These are phyloP conservation scores for Paralichthys olivaceus DNA, from an alignment of 2,113 vertebrate genomes.

Conservation along the genomic window DNA sequence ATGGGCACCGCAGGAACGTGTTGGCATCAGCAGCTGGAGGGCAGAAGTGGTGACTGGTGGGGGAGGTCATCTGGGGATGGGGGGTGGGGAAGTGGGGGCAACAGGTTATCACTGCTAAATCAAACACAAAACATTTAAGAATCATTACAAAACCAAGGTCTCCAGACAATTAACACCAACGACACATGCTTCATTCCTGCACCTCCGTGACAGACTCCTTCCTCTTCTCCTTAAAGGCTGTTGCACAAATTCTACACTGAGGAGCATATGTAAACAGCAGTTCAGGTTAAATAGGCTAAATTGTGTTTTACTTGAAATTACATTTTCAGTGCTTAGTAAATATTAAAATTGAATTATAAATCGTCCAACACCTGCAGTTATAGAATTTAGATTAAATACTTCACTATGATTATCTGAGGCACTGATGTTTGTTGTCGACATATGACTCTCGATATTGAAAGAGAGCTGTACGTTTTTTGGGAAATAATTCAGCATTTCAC, in stretches of 20 bases:
- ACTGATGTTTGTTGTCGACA: slow-evolving; percentile 77
- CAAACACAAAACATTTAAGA: slow-evolving; percentile 58
- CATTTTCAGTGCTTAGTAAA: slow-evolving; percentile 71
- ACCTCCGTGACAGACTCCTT: slow-evolving; percentile 22
- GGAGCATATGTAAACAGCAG: slow-evolving; percentile 76
- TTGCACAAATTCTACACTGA: slow-evolving; percentile 65
- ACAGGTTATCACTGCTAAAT: slow-evolving; percentile 43
- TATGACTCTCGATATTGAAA: slow-evolving; percentile 57
- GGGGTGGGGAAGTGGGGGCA: slow-evolving; percentile 7
- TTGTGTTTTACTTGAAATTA: slow-evolving; percentile 64
- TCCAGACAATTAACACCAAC: slow-evolving; percentile 47
- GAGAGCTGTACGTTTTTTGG: slow-evolving; percentile 59
- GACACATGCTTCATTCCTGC: slow-evolving; percentile 57
- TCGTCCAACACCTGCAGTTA: slow-evolving; percentile 73
- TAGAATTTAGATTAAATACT: slow-evolving; percentile 75
- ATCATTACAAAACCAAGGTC: slow-evolving; percentile 36
- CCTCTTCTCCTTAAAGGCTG: slow-evolving; percentile 55
- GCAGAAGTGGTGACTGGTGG: slow-evolving; percentile 27
- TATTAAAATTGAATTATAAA: slow-evolving; percentile 78
- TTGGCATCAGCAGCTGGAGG: slow-evolving; percentile 56
- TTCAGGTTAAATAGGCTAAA: slow-evolving; percentile 70
- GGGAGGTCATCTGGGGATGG: not conserved
- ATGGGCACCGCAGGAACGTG: slow-evolving; percentile 37
- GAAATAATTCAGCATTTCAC: slow-evolving; percentile 59
- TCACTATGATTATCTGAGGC: slow-evolving; percentile 77